phyloP scores from a whole-genome alignment of 2,113 vertebrate genomes.

The Heterotis niloticus region DNA sequence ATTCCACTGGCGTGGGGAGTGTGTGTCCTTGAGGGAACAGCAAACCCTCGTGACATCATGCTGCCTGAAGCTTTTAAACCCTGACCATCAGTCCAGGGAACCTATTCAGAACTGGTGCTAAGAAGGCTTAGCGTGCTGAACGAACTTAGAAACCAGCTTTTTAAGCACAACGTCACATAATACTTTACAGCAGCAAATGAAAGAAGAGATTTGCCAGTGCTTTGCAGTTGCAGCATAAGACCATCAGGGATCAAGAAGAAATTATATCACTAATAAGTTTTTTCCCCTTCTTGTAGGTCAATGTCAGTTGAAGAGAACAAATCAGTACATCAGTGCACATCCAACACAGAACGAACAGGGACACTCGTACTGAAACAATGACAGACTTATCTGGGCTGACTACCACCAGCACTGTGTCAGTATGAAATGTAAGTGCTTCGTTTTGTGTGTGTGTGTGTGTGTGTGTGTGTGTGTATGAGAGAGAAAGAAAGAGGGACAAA shows the following conservation, averaged over 20 bases:
- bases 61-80: background rate
- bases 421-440: background rate
- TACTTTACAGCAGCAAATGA: background rate
- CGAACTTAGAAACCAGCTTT: constrained; percentile 6
- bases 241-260: background rate
- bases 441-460: background rate
- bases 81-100: background rate
- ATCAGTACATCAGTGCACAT: background rate
- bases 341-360: background rate
- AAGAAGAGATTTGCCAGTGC: background rate
- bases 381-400: background rate
- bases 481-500: no score
- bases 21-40: background rate
- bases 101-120: background rate
- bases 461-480: no score
- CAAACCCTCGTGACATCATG: background rate
- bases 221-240: background rate
- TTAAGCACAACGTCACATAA: background rate
- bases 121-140: constrained; percentile 10
- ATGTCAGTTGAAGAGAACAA: background rate
- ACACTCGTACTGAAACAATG: background rate
- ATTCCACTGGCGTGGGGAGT: background rate
- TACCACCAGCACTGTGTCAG: background rate
- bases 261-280: background rate
- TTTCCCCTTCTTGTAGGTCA: background rate